A percentile compares a stretch with the other conserved stretches of the same genome.
Evolutionary conservation across 2,888 invertebrate genomes (phyloP).

Genomic region (Tipula confusa): DNA sequence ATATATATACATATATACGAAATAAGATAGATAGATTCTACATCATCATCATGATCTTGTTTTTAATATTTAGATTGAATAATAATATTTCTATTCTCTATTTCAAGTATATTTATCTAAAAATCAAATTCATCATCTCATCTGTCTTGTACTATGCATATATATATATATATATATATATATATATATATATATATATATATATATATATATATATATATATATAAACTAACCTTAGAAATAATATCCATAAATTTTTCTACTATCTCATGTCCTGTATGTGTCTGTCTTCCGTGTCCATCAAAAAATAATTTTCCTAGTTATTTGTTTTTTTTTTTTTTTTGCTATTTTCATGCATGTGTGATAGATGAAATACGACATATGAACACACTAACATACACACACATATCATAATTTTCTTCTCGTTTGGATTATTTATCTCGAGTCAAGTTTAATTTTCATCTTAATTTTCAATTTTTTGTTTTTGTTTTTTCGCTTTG

Average conservation of each 20-base stretch:
- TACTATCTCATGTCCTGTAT: background rate
- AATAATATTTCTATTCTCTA: slow-evolving; percentile 15
- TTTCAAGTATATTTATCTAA: slow-evolving; percentile 25
- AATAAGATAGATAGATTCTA: background rate
- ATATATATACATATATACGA: background rate
- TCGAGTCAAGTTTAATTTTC: slow-evolving; percentile 27
- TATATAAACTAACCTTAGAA: background rate
- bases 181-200: background rate
- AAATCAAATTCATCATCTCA: slow-evolving; percentile 29
- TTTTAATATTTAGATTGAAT: slow-evolving; percentile 26
- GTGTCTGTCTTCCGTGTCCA: background rate
- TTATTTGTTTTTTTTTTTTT: too few species aligned
- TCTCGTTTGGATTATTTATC: slow-evolving; percentile 16
- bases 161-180: background rate
- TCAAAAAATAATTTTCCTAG: slow-evolving; percentile 13
- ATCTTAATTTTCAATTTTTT: slow-evolving; percentile 26
- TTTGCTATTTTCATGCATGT: background rate
- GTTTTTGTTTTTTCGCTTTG: background rate
- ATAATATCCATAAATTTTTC: slow-evolving; percentile 16
- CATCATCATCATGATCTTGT: slow-evolving; percentile 29
- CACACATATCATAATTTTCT: slow-evolving; percentile 3
- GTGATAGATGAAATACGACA: background rate
- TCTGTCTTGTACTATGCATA: background rate
- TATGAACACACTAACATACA: background rate
- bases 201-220: background rate